Conservation (phyloP, 1,140 invertebrate species). For the Drosophila baimaii region DNA sequence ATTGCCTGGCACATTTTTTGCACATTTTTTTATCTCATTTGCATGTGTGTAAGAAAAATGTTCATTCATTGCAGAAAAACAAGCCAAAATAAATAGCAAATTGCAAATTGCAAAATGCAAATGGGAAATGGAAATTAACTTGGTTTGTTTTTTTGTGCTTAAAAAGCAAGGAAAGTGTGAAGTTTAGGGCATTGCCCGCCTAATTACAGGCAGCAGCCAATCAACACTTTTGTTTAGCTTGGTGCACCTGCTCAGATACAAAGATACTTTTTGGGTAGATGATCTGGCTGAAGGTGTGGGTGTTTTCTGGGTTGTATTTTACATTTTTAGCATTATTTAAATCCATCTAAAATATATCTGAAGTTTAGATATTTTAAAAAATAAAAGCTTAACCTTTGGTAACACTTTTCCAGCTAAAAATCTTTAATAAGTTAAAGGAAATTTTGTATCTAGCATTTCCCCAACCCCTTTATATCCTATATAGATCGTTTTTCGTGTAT, state of each 20-base stretch:
- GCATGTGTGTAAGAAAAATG: conserved; percentile 53
- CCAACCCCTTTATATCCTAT: conserved; percentile 16
- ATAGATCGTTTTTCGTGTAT: conserved; percentile 15
- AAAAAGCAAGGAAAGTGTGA: conserved; percentile 29
- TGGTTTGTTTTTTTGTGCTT: not conserved
- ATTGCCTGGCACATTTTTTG: too few species aligned
- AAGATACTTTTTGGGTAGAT: too few species aligned
- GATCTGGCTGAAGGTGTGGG: too few species aligned
- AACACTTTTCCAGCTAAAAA: too few species aligned
- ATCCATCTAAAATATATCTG: not conserved
- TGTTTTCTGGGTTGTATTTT: too few species aligned
- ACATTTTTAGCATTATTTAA: too few species aligned
- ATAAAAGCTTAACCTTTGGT: not conserved
- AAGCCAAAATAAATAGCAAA: conserved; percentile 25
- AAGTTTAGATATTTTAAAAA: not conserved
- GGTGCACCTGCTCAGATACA: conserved; percentile 16
- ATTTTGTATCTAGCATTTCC: not conserved
- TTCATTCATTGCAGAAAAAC: conserved; percentile 65
- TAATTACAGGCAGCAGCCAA: conserved; percentile 71
- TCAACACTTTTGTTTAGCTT: conserved; percentile 55
- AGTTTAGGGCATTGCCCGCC: conserved; percentile 69
- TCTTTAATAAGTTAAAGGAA: not conserved
- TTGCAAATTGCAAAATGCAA: conserved; percentile 19
- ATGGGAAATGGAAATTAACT: conserved; percentile 19
- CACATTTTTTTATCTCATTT: too few species aligned